A percentile compares a stretch with the other conserved stretches of the same genome.
phyloP scores from a whole-genome alignment of 2,113 vertebrate genomes.

The Mirza zaza region DNA sequence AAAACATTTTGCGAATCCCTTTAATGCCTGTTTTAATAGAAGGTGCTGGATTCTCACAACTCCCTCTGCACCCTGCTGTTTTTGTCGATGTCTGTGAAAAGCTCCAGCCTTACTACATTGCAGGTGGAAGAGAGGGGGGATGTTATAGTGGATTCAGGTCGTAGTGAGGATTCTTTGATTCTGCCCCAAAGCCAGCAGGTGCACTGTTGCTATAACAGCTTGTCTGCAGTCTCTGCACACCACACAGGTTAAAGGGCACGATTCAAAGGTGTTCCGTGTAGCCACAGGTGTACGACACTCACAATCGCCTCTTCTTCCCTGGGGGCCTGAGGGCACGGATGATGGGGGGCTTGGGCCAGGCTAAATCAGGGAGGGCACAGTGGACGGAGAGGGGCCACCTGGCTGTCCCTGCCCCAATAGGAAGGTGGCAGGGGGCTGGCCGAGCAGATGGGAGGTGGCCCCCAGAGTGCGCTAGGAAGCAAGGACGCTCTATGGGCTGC shows the following conservation, averaged over 20 bases:
- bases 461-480: not conserved
- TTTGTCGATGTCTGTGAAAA: accelerated
- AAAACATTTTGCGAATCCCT: not conserved
- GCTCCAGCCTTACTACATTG: accelerated
- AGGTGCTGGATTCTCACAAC: accelerated
- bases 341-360: not conserved
- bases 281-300: too few species aligned
- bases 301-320: not conserved
- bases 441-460: not conserved
- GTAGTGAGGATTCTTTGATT: not conserved
- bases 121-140: accelerated
- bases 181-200: not conserved
- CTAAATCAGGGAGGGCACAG: not conserved
- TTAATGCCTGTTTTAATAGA: not conserved
- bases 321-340: too few species aligned
- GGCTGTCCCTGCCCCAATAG: not conserved
- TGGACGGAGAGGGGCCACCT: accelerated
- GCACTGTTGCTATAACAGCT: accelerated
- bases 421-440: not conserved
- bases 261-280: accelerated
- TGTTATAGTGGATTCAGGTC: accelerated
- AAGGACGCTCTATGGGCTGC: not conserved
- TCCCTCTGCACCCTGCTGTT: accelerated
- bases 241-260: not conserved
- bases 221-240: accelerated